Evolutionary conservation across 2,113 vertebrate genomes (phyloP).

Genomic region (Pandion haliaetus): DNA sequence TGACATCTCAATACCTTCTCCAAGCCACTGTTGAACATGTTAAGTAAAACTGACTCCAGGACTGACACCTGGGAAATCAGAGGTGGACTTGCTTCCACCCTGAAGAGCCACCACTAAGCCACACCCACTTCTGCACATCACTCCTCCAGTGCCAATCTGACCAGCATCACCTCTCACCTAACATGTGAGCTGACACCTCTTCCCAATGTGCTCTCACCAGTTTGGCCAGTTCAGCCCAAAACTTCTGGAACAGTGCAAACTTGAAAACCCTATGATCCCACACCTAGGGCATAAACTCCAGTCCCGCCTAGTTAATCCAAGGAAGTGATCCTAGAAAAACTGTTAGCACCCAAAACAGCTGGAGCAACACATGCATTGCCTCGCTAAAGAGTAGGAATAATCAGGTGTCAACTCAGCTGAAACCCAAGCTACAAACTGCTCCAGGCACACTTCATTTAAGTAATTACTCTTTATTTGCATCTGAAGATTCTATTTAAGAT

Average conservation of each 20-base stretch:
- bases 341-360: background rate
- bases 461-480: background rate
- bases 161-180: background rate
- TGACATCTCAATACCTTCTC: background rate
- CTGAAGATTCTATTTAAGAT: background rate
- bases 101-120: background rate
- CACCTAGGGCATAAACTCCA: background rate
- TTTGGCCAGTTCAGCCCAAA: background rate
- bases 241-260: background rate
- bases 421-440: background rate
- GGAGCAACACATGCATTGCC: rapidly evolving
- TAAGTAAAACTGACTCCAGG: background rate
- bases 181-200: background rate
- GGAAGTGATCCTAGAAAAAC: background rate
- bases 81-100: background rate
- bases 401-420: background rate
- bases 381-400: background rate
- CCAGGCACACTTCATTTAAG: background rate
- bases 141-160: rapidly evolving
- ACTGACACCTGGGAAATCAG: background rate
- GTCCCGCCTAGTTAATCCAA: background rate
- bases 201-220: background rate
- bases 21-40: background rate
- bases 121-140: background rate
- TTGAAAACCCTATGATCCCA: background rate